Conservation (phyloP, 2,113 vertebrate genomes). For the Delphinapterus leucas region DNA sequence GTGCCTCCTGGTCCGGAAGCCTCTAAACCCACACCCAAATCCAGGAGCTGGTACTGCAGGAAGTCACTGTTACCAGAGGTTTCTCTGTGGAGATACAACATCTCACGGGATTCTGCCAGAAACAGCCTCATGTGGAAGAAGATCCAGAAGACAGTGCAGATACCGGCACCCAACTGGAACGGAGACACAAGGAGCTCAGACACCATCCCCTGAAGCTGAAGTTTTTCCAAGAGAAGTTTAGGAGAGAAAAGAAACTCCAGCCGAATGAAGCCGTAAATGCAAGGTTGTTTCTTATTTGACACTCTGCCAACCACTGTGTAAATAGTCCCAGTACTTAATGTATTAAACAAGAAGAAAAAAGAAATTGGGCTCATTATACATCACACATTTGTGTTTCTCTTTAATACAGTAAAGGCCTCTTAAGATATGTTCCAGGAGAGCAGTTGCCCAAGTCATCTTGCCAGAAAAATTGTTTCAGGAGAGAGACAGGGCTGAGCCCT, state of each 20-base stretch:
- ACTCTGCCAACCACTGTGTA: neutral
- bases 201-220: neutral
- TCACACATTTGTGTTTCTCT: neutral
- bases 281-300: neutral
- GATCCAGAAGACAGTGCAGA: neutral
- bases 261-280: neutral
- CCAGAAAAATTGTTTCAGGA: neutral
- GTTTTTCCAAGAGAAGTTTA: neutral
- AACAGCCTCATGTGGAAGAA: neutral
- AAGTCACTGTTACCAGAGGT: neutral
- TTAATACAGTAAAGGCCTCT: neutral
- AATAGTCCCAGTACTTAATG: neutral
- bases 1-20: neutral
- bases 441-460: neutral
- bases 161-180: neutral
- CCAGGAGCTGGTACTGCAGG: neutral
- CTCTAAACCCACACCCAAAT: rapidly evolving
- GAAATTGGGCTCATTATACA: neutral
- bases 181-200: neutral
- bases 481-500: neutral
- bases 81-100: neutral
- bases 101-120: neutral
- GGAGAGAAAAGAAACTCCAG: neutral
- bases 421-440: slow-evolving; percentile 26
- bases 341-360: neutral